Evolutionary conservation across 2,888 invertebrate genomes (phyloP).

Genomic region (Polyploca ridens): DNA sequence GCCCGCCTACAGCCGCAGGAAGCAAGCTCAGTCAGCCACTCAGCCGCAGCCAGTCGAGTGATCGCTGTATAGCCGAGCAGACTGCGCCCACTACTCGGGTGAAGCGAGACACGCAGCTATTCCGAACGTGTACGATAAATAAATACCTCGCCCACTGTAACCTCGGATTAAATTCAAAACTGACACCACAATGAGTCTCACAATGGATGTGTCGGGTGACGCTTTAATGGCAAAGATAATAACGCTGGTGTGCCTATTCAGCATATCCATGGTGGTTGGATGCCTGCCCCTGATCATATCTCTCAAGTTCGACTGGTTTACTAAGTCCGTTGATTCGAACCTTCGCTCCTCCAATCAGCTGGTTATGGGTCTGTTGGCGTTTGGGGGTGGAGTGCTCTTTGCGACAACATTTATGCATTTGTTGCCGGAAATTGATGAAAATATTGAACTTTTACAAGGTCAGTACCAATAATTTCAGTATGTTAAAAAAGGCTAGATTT

Average conservation of each 20-base stretch:
- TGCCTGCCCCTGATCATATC: constrained; percentile 89
- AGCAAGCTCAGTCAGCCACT: constrained; percentile 64
- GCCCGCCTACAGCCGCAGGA: constrained; percentile 61
- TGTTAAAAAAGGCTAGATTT: too few relatives aligned
- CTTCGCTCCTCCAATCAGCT: constrained; percentile 78
- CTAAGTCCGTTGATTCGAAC: constrained; percentile 65
- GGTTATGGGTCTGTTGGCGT: constrained; percentile 88
- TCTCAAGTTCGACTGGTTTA: constrained; percentile 86
- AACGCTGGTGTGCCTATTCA: constrained; percentile 91
- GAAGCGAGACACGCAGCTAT: constrained; percentile 25
- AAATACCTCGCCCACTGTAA: constrained; percentile 11
- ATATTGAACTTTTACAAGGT: constrained; percentile 86
- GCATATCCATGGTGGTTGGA: constrained; percentile 90
- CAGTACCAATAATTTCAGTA: background rate
- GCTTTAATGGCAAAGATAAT: constrained; percentile 90
- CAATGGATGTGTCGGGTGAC: constrained; percentile 49
- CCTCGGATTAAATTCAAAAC: constrained; percentile 1
- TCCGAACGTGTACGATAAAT: constrained; percentile 16
- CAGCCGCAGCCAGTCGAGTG: constrained; percentile 33
- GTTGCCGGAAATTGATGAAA: constrained; percentile 91
- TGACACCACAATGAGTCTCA: constrained; percentile 36
- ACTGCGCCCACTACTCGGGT: constrained; percentile 34
- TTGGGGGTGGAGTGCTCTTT: constrained; percentile 92
- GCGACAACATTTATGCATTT: constrained; percentile 93
- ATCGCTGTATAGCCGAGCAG: constrained; percentile 39